phyloP scores from a whole-genome alignment of 2,113 vertebrate genomes.

The Spea bombifrons region DNA sequence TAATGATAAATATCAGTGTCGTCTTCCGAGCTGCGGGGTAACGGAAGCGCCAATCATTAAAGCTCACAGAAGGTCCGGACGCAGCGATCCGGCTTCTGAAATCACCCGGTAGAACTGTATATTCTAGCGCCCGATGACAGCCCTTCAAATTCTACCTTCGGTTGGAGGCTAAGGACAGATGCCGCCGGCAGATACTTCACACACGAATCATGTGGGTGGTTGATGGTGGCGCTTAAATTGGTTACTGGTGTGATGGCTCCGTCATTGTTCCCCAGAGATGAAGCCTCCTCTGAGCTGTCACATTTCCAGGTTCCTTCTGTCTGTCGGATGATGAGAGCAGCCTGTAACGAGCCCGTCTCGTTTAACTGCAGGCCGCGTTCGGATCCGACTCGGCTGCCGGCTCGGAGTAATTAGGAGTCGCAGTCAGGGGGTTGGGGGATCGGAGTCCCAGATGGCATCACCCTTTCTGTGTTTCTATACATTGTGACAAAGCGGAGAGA shows the following conservation, averaged over 20 bases:
- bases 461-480: background rate
- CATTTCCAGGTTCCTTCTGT: constrained; percentile 6
- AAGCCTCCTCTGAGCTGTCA: background rate
- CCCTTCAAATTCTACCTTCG: background rate
- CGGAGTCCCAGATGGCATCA: background rate
- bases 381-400: background rate
- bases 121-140: background rate
- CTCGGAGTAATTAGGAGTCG: background rate
- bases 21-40: too few relatives aligned
- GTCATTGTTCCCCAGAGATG: constrained; percentile 5
- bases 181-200: background rate
- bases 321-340: background rate
- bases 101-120: background rate
- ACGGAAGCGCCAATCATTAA: background rate
- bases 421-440: background rate
- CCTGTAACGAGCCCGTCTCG: background rate
- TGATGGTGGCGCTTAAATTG: background rate
- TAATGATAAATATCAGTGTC: too few relatives aligned
- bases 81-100: background rate
- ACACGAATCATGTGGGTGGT: background rate
- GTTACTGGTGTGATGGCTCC: background rate
- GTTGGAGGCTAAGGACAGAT: constrained; percentile 2
- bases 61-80: background rate
- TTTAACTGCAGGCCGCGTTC: background rate
- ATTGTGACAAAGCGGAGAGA: background rate